phyloP scores from a whole-genome alignment of 2,113 vertebrate genomes.

The Sminthopsis crassicaudata region DNA sequence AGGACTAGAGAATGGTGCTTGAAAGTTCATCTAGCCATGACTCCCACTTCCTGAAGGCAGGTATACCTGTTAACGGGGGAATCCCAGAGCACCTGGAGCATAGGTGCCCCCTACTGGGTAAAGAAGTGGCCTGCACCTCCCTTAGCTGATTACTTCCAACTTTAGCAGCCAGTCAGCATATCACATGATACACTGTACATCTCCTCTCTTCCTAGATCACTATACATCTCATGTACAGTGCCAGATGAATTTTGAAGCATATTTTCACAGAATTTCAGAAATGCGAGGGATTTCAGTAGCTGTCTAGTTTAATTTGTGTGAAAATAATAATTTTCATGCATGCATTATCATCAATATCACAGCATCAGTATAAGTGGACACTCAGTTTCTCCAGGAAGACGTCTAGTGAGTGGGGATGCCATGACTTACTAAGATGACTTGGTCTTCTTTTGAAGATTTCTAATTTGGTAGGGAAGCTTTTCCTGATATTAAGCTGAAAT shows the following conservation, averaged over 20 bases:
- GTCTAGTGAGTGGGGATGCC: not conserved
- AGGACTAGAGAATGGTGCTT: not conserved
- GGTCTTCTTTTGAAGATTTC: not conserved
- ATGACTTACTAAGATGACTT: not conserved
- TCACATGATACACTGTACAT: not conserved
- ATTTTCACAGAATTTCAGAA: not conserved
- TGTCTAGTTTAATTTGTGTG: not conserved
- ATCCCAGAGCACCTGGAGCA: not conserved
- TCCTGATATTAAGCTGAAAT: not conserved
- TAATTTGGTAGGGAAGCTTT: not conserved
- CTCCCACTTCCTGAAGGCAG: not conserved
- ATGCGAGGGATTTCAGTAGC: not conserved
- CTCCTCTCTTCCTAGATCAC: not conserved
- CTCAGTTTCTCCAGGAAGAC: not conserved
- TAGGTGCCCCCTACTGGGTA: not conserved
- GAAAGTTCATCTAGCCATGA: not conserved
- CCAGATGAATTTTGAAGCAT: not conserved
- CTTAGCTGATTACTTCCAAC: not conserved
- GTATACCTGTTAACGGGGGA: not conserved
- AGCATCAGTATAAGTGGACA: not conserved
- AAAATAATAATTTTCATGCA: not conserved
- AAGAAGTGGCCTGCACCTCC: not conserved
- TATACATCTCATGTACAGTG: not conserved
- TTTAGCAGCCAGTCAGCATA: not conserved
- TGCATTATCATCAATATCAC: not conserved